Evolutionary conservation across 2,113 vertebrate species (phyloP).

Genomic region (Tor tambroides): DNA sequence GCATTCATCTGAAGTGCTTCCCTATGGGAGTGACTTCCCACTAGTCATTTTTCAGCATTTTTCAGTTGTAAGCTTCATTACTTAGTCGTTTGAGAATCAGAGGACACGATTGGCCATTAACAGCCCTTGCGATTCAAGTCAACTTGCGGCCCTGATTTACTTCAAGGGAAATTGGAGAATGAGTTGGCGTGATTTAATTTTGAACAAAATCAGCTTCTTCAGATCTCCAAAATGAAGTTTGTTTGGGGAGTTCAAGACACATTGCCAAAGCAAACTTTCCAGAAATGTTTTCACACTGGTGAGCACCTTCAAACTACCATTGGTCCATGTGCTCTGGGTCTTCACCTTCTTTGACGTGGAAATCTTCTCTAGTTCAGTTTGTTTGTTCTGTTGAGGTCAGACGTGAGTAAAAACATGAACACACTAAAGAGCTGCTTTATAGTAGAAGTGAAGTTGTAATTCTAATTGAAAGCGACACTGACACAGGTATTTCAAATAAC

Average conservation of each 20-base stretch:
- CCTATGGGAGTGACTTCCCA: slow-evolving; percentile 29
- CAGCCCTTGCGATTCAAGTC: neutral
- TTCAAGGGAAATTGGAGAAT: no score
- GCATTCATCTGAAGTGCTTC: slow-evolving; percentile 50
- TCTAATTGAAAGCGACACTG: neutral
- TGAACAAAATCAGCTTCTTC: no score
- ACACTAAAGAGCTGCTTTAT: neutral
- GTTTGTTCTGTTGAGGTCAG: neutral
- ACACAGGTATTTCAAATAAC: neutral
- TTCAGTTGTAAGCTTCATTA: neutral
- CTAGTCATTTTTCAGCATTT: neutral
- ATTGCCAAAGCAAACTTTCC: neutral
- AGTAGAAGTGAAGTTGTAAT: neutral
- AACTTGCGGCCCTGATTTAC: no score
- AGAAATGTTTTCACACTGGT: neutral
- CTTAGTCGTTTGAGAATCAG: neutral
- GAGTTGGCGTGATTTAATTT: no score
- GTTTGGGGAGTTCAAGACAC: neutral
- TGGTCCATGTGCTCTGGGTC: neutral
- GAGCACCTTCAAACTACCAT: neutral
- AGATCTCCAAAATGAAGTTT: no score
- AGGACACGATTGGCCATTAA: neutral
- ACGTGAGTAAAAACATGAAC: neutral
- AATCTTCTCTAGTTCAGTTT: neutral
- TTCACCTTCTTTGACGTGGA: neutral